Evolutionary conservation across 2,888 invertebrate species (phyloP).

Genomic region (Sabellastarte sp.): DNA sequence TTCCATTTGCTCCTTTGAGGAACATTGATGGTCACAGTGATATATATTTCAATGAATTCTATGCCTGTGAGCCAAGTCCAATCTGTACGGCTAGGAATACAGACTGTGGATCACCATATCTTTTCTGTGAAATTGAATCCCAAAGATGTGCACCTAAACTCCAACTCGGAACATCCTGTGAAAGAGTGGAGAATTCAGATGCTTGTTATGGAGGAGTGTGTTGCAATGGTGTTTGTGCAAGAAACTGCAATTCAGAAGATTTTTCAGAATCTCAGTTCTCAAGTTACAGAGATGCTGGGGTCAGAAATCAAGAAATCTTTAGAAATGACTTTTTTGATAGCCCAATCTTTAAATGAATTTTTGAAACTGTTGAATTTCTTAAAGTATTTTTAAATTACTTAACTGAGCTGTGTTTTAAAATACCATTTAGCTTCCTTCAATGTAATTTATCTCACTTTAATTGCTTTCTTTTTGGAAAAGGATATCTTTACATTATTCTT

Average conservation of each 20-base stretch:
- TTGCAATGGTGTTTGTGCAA: background rate
- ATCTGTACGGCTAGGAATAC: background rate
- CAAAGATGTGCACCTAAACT: conserved; percentile 3
- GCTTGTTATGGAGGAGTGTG: conserved; percentile 5
- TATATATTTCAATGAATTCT: conserved; percentile 5
- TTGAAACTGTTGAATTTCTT: no score
- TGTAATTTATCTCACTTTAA: no score
- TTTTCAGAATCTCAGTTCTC: no score
- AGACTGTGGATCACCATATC: conserved; percentile 2
- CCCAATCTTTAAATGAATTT: no score
- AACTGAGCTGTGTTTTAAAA: no score
- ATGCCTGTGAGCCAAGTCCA: conserved; percentile 5
- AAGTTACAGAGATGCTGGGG: no score
- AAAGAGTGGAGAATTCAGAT: background rate
- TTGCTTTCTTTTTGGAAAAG: no score
- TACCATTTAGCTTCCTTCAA: no score
- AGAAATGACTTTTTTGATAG: no score
- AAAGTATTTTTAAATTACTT: no score
- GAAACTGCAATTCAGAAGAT: background rate
- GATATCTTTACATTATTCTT: no score
- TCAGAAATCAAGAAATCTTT: no score
- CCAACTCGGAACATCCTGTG: conserved; percentile 1
- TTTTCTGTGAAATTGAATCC: conserved; percentile 3
- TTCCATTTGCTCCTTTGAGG: conserved; percentile 2
- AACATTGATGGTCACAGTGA: conserved; percentile 8